Evolutionary conservation across 2,888 invertebrate genomes (phyloP), one percentile per base, ranked within the genome.

Genomic region (Myopa tessellatipennis): DNA sequence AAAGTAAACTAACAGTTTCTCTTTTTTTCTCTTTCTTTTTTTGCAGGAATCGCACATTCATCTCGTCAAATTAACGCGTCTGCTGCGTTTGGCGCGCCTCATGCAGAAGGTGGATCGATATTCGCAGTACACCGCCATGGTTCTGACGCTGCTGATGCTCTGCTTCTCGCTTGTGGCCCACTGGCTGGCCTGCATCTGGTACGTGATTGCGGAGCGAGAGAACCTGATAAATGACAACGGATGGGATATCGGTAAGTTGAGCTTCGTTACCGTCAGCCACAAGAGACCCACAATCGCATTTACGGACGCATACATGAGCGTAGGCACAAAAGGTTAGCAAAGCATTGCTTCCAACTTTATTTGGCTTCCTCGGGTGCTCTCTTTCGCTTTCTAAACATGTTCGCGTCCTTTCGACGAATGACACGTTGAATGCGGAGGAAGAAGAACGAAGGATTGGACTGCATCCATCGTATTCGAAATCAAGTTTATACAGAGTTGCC

Each of bases 141-240:
- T 98, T 85, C 91, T 98, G 82, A 96, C 97, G 14, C 92, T 98
- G 80, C 91, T 98, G 84, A 98, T 98, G 97, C 92, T 97, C 77
- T 96, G 95, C 84, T 98, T 98, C 90, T 95, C 96, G 65, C 91
- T 98, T 83, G 94, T 97, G 74, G 98, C 98, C 4, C 98, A 98
- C 89, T 98, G 98, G 98, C 91, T 98, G 80, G 98, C 98, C 16
- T 98, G 98, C 89, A 94, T 98, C 84, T 98, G 98, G 98, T 98
- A 95, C 90, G 96, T 97, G 83, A 97, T 98, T 84, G 98, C 98
- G 10, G 95, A 95, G 85, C 94, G 94, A 86, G 98, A 98, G 89
- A 92, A 94, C 81, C 91, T 93, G 74, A 91, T 91, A 82, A 91
- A 92, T 81, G 92, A 93, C 83, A 89, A 87, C 74, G 92, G 92